Evolutionary conservation across 2,113 vertebrate species (phyloP).

Genomic region (Sander vitreus): DNA sequence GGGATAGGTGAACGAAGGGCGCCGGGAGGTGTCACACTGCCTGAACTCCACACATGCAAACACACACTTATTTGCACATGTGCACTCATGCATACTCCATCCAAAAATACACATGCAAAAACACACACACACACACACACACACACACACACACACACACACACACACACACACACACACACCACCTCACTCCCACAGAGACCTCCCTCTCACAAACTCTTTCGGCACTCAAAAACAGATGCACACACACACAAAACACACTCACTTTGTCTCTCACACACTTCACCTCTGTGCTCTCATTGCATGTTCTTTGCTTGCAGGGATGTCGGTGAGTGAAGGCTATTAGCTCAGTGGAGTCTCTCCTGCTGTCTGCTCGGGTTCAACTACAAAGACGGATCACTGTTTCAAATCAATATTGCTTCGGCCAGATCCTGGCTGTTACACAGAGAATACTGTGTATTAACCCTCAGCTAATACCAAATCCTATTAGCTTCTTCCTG

Average conservation of each 20-base stretch:
- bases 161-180: not conserved
- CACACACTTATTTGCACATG: slow-evolving; percentile 43
- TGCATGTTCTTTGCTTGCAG: slow-evolving; percentile 15
- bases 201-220: slow-evolving; percentile 1
- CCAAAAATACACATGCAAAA: not conserved
- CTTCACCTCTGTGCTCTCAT: slow-evolving; percentile 25
- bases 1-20: slow-evolving; percentile 55
- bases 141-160: not conserved
- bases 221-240: not conserved
- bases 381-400: slow-evolving; percentile 58
- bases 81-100: slow-evolving; percentile 20
- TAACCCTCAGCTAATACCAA: slow-evolving; percentile 37
- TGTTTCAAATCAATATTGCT: slow-evolving; percentile 57
- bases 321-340: slow-evolving; percentile 49
- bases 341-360: slow-evolving; percentile 45
- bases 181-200: not conserved
- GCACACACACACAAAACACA: not conserved
- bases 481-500: slow-evolving; percentile 17
- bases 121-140: not conserved
- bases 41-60: slow-evolving; percentile 37
- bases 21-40: slow-evolving; percentile 47
- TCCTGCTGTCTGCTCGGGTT: slow-evolving; percentile 48
- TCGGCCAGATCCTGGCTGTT: slow-evolving; percentile 19
- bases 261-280: slow-evolving; percentile 9
- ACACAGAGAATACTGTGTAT: slow-evolving; percentile 25